Conservation (phyloP, 2,113 vertebrate species). For the Gasterosteus aculeatus region DNA sequence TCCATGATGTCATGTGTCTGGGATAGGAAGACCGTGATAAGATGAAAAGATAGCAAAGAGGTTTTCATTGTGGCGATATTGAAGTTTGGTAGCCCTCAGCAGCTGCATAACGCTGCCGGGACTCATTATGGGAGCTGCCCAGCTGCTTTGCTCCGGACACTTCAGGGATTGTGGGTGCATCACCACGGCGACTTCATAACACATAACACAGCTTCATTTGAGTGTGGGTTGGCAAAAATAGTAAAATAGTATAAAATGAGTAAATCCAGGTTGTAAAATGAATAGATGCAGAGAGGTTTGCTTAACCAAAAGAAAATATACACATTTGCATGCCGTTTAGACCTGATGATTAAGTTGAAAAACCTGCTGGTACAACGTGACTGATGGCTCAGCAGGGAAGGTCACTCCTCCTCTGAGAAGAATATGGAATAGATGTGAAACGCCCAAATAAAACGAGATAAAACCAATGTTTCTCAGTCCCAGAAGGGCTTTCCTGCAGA, state of each 20-base stretch:
- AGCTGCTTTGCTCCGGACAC: slow-evolving; percentile 23
- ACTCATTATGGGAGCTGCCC: not conserved
- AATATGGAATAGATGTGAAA: not conserved
- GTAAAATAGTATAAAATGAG: not conserved
- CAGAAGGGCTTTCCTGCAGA: not conserved
- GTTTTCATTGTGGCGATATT: too few species aligned
- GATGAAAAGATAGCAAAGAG: too few species aligned
- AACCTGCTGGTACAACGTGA: not conserved
- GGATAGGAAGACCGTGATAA: slow-evolving; percentile 8
- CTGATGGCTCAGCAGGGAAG: not conserved
- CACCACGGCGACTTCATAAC: not conserved
- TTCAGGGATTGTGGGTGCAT: not conserved
- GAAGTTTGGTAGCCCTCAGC: not conserved
- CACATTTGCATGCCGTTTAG: not conserved
- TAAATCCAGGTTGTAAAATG: not conserved
- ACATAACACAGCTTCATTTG: not conserved
- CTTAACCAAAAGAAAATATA: not conserved
- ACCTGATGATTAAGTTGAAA: not conserved
- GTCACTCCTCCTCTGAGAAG: not conserved
- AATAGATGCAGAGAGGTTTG: not conserved
- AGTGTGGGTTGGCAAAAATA: not conserved
- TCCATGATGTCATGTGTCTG: slow-evolving; percentile 68
- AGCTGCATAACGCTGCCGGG: slow-evolving; percentile 30
- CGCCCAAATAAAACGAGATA: not conserved
- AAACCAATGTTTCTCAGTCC: not conserved